Evolutionary conservation across 2,797 vertebrate genomes (phyloP).

Genomic region (Enteromius unitaeniatus): DNA sequence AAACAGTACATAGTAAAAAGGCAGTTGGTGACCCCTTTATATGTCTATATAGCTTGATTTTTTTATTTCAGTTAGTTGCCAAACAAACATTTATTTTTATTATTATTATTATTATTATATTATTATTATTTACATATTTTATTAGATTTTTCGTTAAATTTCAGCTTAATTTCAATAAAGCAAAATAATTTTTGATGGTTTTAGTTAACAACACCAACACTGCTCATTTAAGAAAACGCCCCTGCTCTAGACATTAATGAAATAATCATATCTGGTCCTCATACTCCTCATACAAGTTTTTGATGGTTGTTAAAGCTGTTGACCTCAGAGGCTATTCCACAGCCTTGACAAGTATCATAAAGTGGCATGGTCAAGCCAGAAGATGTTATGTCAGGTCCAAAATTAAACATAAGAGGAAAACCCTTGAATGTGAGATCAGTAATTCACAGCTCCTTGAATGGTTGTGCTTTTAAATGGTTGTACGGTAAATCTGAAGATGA

Average conservation of each 20-base stretch:
- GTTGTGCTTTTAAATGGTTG: slow-evolving; percentile 12
- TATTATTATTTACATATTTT: too few species aligned
- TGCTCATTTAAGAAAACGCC: background rate
- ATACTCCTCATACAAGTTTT: slow-evolving; percentile 8
- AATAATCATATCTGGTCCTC: slow-evolving; percentile 9
- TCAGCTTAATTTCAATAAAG: background rate
- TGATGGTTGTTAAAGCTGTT: slow-evolving; percentile 5
- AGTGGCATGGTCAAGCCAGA: background rate
- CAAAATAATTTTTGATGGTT: background rate
- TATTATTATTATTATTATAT: too few species aligned
- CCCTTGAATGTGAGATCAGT: slow-evolving; percentile 12
- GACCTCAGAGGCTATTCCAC: slow-evolving; percentile 6
- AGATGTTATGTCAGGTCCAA: slow-evolving; percentile 17
- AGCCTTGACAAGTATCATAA: background rate
- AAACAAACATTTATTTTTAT: too few species aligned
- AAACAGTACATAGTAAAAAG: too few species aligned
- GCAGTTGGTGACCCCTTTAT: too few species aligned
- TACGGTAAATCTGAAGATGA: slow-evolving; percentile 38
- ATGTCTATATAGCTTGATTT: too few species aligned
- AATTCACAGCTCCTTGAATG: slow-evolving; percentile 25
- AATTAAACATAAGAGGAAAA: slow-evolving; percentile 42
- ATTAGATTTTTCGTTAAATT: background rate
- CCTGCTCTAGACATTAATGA: background rate
- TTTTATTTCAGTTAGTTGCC: background rate
- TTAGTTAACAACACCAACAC: background rate